These are phyloP conservation scores for Contarinia nasturtii DNA, from an alignment of 1,140 invertebrate species.

Conservation along the genomic window DNA sequence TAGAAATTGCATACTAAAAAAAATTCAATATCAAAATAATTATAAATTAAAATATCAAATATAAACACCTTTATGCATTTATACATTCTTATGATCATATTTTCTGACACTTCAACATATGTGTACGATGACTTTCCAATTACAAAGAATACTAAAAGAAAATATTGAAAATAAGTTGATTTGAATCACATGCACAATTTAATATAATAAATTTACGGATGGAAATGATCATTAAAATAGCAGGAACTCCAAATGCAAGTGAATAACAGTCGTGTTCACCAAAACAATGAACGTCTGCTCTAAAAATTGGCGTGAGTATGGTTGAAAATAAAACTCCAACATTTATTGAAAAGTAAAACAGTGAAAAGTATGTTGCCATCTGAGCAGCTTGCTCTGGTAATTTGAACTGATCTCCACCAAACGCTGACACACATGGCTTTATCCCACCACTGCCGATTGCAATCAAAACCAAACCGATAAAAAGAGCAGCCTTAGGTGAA, in stretches of 20 bases:
- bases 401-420: slow-evolving; percentile 65
- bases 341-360: slow-evolving; percentile 71
- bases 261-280: slow-evolving; percentile 48
- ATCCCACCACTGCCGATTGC: slow-evolving; percentile 60
- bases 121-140: too few species aligned
- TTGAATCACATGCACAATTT: slow-evolving; percentile 58
- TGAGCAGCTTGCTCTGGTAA: slow-evolving; percentile 36
- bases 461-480: slow-evolving; percentile 30
- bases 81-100: too few species aligned
- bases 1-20: neutral
- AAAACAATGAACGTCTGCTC: slow-evolving; percentile 48
- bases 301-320: slow-evolving; percentile 53
- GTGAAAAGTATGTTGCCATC: slow-evolving; percentile 50
- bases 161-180: too few species aligned
- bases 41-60: neutral
- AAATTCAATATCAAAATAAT: too few species aligned
- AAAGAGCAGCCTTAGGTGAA: neutral
- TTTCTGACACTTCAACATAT: too few species aligned
- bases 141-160: too few species aligned
- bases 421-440: slow-evolving; percentile 67
- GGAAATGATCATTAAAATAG: slow-evolving; percentile 48
- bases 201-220: slow-evolving; percentile 37
- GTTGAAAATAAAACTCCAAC: slow-evolving; percentile 58
- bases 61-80: too few species aligned
- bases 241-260: slow-evolving; percentile 64